Evolutionary conservation across 2,888 invertebrate species (phyloP), one percentile per base, ranked within the genome.

Genomic region (Carterocephalus palaemon): DNA sequence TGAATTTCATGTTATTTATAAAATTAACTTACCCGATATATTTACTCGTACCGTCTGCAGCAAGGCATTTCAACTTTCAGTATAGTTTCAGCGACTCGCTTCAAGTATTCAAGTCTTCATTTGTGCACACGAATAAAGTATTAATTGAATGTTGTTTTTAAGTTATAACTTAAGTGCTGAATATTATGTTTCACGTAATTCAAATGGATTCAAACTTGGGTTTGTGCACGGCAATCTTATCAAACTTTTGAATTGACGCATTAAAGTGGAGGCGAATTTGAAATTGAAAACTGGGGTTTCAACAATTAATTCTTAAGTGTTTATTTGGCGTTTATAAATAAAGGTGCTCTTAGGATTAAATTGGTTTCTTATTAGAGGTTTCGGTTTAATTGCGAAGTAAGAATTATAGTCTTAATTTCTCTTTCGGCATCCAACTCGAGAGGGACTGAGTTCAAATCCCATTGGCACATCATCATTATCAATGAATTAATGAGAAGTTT

Each of bases 141-240:
- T 53, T 53, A 57, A 57, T 56, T 56, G 56, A 57, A 57, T 50
- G 56, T 53, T 56, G 56, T 54, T 48, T 47, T 50, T 51, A 52
- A 55, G 46, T 54, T 52, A 16, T 34, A 28, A 17, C 15, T 31
- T 45, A 31, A 24, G 48, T 40, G 39, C 37, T 46, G 49, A 55
- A 51, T 51, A 48, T n/a, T n/a, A n/a, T 53, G 28, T 54, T 53
- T 43, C 41, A 19, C 8, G 12, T 16, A 41, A 49, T 42, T 28
- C 47, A 51, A 47, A 54, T 51, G 51, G 41, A 52, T 49, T 52
- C 36, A 17, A 37, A 43, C 29, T 31, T 37, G 15, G 31, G 16
- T 17, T 29, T 17, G 34, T 22, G 43, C 36, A 36, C 37, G 24
- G 39, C 39, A 37, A 45, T 41, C 46, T 49, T 49, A 49, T 52